Conservation (phyloP, 2,797 vertebrate species). For the Tenualosa ilisha region DNA sequence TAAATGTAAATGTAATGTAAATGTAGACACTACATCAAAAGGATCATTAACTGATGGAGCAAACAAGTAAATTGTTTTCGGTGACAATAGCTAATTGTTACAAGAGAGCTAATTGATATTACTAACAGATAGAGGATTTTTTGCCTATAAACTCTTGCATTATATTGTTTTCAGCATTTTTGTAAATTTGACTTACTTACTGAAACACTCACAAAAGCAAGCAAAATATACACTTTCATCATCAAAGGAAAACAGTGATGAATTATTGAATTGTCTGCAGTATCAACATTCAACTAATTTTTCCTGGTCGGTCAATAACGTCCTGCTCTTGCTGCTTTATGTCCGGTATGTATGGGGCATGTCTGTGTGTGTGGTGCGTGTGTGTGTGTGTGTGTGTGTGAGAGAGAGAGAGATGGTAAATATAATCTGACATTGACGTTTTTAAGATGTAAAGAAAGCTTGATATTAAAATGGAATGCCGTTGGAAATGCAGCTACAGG, state of each 20-base stretch:
- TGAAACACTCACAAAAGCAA: not conserved
- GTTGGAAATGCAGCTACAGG: slow-evolving; percentile 2
- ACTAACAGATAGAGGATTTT: not conserved
- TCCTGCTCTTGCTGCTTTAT: not conserved
- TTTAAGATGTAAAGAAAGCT: not conserved
- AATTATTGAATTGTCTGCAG: not conserved
- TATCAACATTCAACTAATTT: not conserved
- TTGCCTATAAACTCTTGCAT: not conserved
- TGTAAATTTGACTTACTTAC: not conserved
- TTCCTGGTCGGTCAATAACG: slow-evolving; percentile 17
- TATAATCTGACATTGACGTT: slow-evolving; percentile 7
- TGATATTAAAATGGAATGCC: slow-evolving; percentile 6
- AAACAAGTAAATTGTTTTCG: not conserved
- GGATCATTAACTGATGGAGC: not conserved
- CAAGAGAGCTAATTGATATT: not conserved
- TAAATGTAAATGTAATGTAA: too few relatives aligned
- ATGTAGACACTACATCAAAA: not conserved
- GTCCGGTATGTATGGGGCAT: not conserved
- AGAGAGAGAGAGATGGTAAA: not conserved
- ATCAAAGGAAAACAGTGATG: not conserved
- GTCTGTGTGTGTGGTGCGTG: slow-evolving; percentile 27
- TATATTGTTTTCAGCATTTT: not conserved
- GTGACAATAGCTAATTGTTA: too few relatives aligned
- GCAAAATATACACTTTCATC: not conserved
- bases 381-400: slow-evolving; percentile 5